A percentile compares a stretch with the other conserved stretches of the same genome.
phyloP scores from a whole-genome alignment of 2,888 invertebrate species.

The Tenthredo mesomela region DNA sequence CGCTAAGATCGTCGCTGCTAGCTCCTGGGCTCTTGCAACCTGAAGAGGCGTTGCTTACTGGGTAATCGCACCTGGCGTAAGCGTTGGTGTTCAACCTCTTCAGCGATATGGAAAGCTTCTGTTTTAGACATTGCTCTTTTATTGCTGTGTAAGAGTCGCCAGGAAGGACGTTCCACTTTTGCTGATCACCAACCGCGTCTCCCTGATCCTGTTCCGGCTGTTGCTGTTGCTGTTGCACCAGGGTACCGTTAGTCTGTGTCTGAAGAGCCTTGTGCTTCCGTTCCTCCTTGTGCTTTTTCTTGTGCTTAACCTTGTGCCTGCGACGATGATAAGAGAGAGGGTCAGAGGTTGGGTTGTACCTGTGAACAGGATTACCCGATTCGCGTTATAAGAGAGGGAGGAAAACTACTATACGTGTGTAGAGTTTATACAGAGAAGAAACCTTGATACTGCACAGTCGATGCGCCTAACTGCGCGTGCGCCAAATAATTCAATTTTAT shows the following conservation, averaged over 20 bases:
- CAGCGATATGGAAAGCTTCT: conserved; percentile 88
- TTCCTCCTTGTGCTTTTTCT: conserved; percentile 86
- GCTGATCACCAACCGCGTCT: conserved; percentile 63
- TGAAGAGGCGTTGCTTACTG: conserved; percentile 76
- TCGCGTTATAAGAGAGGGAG: neutral
- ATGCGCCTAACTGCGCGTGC: no score
- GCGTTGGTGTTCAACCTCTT: conserved; percentile 86
- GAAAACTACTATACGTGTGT: neutral
- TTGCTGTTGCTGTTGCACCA: conserved; percentile 53
- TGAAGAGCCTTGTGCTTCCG: conserved; percentile 77
- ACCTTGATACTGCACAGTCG: no score
- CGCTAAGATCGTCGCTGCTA: conserved; percentile 77
- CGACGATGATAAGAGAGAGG: conserved; percentile 77
- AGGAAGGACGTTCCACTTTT: conserved; percentile 76
- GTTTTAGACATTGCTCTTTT: conserved; percentile 86
- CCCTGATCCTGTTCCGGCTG: conserved; percentile 53
- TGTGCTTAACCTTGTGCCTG: conserved; percentile 87
- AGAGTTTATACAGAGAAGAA: no score
- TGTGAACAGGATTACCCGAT: conserved; percentile 55
- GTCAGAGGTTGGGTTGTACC: conserved; percentile 73
- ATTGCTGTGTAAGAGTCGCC: conserved; percentile 80
- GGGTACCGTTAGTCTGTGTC: conserved; percentile 30
- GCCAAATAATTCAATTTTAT: no score
- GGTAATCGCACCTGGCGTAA: conserved; percentile 80
- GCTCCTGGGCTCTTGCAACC: conserved; percentile 79